Base-by-base conservation (phyloP, 2,797 vertebrate genomes). In the Hylomyscus alleni region DNA sequence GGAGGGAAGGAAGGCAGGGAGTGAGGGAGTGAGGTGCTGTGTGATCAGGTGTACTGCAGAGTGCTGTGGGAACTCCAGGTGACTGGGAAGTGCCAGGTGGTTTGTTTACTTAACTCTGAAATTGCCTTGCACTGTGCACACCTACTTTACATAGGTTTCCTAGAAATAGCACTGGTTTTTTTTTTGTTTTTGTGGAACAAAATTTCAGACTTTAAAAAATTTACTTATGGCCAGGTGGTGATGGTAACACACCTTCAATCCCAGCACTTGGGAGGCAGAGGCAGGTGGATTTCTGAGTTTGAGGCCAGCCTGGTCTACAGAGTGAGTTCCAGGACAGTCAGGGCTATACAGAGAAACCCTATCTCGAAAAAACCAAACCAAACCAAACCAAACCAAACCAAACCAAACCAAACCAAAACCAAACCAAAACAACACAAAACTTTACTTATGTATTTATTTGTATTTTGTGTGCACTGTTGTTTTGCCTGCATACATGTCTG, bases 1-100 rank as follows among this genome's bases (percentile, higher is more conserved):
- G 37, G 58, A 95, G 5, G 11, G 40, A 92, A 95, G 37, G 62
- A 93, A 94, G 22, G 77, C 24, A 80, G 76, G 73, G 78, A 91
- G 44, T 75, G 69, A 65, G 93, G 90, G 78, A 91, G 44, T 75
- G 69, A 65, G 93, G 90, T 76, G 34, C 26, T 75, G 15, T 65
- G 29, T 77, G 58, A 81, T 50, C 56, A 88, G 77, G 77, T 52
- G 34, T 17, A 54, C 76, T 52, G 58, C 31, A 84, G 58, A 73
- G 47, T 29, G 1, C 3, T 11, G 72, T 11, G 14, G 31, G 60
- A 86, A 72, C 54, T 54, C 44, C 22, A 47, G 29, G 62, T n/a
- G 24, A 11, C 54, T 91, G 24, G 40, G 72, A 82, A 54, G 47
- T 34, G 84, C 60, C 56, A 40, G 77, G 19, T 47, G 60, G 56